Evolutionary conservation across 2,113 vertebrate genomes (phyloP), one percentile per base, ranked within the genome.

Genomic region (Rhabdornis inornatus): DNA sequence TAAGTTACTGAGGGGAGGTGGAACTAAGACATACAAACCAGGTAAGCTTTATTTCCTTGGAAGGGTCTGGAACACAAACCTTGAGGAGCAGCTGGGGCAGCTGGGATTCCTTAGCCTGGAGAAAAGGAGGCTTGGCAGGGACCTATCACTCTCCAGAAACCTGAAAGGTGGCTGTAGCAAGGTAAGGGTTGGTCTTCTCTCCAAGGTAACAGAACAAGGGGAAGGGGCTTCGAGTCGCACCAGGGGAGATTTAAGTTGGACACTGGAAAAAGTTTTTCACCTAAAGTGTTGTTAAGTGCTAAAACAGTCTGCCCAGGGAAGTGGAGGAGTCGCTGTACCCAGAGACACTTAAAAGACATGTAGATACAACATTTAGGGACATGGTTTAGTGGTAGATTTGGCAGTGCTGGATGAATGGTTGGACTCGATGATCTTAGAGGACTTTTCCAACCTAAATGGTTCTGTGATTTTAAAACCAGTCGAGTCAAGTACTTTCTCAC

Each of bases 301-400:
- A 4, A 20, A 60, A 55, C 7, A 60, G 13, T 37, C 24, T 75
- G 20, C 25, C 24, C 9, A 14, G 9, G 21, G 17, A 74, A 59
- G 33, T 8, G 44, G 37, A 40, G 28, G 30, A 55, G 24, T 55
- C 2, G 0, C 53, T 0, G 0, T 35, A 30, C 30, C 14, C 22
- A 30, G 24, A 55, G n/a, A 31, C 19, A 55, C 40, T 61, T 47
- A 35, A 52, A 52, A 61, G 30, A 60, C 21, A 28, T 9, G 20
- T 22, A n/a, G 39, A 39, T 60, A 13, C 31, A 24, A 28, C 45
- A 45, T 21, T 27, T 24, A 12, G 11, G 28, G 19, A 60, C 4
- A 18, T 22, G 2, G 21, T 35, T 76, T 55, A 35, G n/a, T 27
- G 20, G 13, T 53, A 39, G 23, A 60, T 17, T 39, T 59, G 53